phyloP scores from a whole-genome alignment of 2,797 vertebrate species.

The Brachymystax lenok region DNA sequence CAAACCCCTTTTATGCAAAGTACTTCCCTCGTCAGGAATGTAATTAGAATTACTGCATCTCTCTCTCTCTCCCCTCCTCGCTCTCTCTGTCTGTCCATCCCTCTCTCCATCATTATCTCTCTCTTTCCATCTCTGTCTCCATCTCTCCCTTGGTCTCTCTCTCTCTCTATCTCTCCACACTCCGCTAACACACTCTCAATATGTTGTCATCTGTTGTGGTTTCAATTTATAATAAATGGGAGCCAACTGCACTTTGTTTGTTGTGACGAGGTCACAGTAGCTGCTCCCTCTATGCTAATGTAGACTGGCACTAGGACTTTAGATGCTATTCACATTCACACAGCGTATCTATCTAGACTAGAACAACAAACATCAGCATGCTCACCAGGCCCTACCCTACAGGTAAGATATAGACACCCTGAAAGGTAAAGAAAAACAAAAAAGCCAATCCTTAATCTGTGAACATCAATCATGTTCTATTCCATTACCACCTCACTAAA shows the following conservation, averaged over 20 bases:
- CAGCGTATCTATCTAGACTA: not conserved
- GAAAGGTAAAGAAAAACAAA: conserved; percentile 20
- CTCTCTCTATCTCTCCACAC: conserved; percentile 36
- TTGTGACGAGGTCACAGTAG: conserved; percentile 44
- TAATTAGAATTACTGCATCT: conserved; percentile 53
- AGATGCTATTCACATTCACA: conserved; percentile 18
- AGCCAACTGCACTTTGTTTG: conserved; percentile 15
- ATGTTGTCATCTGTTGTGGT: conserved; percentile 39
- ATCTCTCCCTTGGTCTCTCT: not conserved
- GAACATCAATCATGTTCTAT: conserved; percentile 31
- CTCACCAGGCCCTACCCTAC: not conserved
- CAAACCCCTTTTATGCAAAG: conserved; percentile 51
- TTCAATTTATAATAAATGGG: conserved; percentile 37
- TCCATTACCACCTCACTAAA: conserved; percentile 27
- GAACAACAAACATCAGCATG: conserved; percentile 3
- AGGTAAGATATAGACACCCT: conserved; percentile 6
- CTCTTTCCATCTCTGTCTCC: too few relatives aligned
- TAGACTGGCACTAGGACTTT: conserved; percentile 13
- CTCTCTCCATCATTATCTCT: conserved; percentile 8
- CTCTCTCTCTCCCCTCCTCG: not conserved
- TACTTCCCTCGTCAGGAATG: conserved; percentile 44
- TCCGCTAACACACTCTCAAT: conserved; percentile 20
- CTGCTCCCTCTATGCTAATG: conserved; percentile 32
- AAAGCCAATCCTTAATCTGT: conserved; percentile 1
- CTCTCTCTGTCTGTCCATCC: not conserved